Percentiles rank a stretch among this genome's conserved stretches.
Evolutionary conservation across 2,888 invertebrate species (phyloP).

Genomic region (Aspidapion aeneum): DNA sequence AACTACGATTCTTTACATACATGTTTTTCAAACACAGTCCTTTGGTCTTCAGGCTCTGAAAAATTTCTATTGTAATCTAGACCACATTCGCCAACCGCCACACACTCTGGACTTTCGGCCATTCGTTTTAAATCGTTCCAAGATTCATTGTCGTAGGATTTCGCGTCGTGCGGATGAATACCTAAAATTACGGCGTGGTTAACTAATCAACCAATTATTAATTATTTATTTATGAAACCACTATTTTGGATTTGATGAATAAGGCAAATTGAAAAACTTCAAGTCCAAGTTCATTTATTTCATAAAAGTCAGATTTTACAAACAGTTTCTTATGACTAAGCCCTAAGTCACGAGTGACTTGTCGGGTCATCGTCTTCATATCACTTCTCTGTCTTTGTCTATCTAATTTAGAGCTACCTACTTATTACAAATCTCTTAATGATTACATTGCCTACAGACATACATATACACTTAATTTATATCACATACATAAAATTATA

Average conservation of each 20-base stretch:
- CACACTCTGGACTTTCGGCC: constrained; percentile 82
- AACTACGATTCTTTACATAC: too few species aligned
- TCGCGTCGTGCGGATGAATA: constrained; percentile 92
- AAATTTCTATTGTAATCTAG: constrained; percentile 93
- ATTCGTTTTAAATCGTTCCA: constrained; percentile 78
- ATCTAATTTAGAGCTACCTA: too few species aligned
- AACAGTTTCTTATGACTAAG: too few species aligned
- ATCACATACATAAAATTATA: too few species aligned
- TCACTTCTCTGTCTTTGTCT: too few species aligned
- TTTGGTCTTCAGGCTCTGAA: constrained; percentile 84
- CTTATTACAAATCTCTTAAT: too few species aligned
- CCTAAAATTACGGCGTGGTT: constrained; percentile 49
- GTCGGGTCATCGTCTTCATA: too few species aligned
- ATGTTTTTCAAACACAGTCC: constrained; percentile 83
- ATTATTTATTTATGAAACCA: background rate
- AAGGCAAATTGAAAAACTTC: background rate
- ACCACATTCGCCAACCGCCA: constrained; percentile 92
- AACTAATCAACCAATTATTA: background rate
- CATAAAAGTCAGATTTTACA: too few species aligned
- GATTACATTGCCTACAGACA: too few species aligned
- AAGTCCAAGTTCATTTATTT: too few species aligned
- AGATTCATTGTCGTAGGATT: constrained; percentile 71
- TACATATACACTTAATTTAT: too few species aligned
- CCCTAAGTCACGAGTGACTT: too few species aligned
- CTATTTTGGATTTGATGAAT: background rate